Percentiles rank a stretch among this genome's conserved stretches.
Evolutionary conservation across 1,140 invertebrate genomes (phyloP).

Genomic region (Pygmarrhopalites habei): DNA sequence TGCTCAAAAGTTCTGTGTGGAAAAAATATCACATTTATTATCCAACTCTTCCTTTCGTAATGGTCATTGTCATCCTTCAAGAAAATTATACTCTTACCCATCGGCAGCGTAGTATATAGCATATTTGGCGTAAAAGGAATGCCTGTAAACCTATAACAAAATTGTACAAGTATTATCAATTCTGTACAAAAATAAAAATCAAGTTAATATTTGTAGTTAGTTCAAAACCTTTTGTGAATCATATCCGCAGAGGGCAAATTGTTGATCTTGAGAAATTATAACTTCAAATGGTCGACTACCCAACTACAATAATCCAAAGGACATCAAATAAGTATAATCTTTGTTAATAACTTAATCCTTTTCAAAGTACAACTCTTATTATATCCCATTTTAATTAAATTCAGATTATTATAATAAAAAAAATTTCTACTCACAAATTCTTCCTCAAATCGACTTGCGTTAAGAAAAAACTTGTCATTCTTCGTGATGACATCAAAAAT

Average conservation of each 20-base stretch:
- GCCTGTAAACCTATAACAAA: conserved; percentile 51
- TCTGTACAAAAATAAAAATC: background rate
- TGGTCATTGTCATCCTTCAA: too few relatives aligned
- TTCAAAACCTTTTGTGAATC: conserved; percentile 48
- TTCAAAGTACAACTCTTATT: too few relatives aligned
- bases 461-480: too few relatives aligned
- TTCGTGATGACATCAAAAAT: too few relatives aligned
- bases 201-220: background rate
- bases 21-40: conserved; percentile 9
- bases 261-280: conserved; percentile 48
- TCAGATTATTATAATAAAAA: too few relatives aligned
- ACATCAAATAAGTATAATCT: too few relatives aligned
- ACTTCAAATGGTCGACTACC: conserved; percentile 48
- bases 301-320: too few relatives aligned
- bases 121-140: conserved; percentile 53
- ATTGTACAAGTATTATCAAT: background rate
- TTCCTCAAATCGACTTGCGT: too few relatives aligned
- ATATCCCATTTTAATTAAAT: too few relatives aligned
- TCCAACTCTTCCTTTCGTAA: too few relatives aligned
- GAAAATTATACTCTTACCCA: conserved; percentile 48
- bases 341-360: too few relatives aligned
- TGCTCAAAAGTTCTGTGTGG: background rate
- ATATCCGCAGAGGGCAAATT: conserved; percentile 48
- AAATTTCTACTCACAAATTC: too few relatives aligned
- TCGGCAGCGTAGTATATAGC: conserved; percentile 51